Base-by-base conservation (phyloP, 2,888 invertebrate genomes). In the Brachypalpus laphriformis region DNA sequence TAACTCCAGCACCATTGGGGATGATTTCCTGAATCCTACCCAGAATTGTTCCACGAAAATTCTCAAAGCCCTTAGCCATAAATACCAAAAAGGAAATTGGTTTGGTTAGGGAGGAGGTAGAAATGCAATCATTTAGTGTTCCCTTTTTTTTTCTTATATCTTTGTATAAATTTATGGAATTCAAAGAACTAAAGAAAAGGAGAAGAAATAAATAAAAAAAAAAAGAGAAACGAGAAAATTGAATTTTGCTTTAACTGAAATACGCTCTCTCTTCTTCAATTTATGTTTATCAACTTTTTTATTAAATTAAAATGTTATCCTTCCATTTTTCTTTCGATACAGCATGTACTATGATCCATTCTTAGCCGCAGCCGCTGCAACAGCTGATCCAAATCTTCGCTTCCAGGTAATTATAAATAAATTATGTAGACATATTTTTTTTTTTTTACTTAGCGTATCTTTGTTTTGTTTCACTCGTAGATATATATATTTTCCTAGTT, bases 271-370 rank as follows among this genome's bases (percentile, higher is more conserved):
- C 22, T 25, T 40, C 25, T 22, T 20, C 22, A 63, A 78, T 57
- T 18, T 11, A 14, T 54, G 8, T n/a, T 3, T 57, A 16, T 37
- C n/a, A 20, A 22, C 8, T 45, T 42, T 45, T 8, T 16, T 11
- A 49, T 34, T 68, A 34, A 76, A 82, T 66, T 82, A 70, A 81
- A 65, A 77, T 61, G 68, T 34, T 28, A 20, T 66, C 37, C 18
- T 78, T 45, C 47, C 25, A 65, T 70, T 82, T 85, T 81, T 75
- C 59, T 81, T 56, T 82, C 61, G 82, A 87, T 87, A 88, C 90
- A 97, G 98, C 93, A 96, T 98, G 89, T 98, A 98, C 94, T 98
- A 98, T 94, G 98, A 98, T 94, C 98, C 97, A 90, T 97, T 98
- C 95, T 93, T 98, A 94, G 97, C 97, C 88, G 97, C 97, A 88